Conservation (phyloP, 92 coral and sea anemone genomes). For the Galaxea fascicularis region DNA sequence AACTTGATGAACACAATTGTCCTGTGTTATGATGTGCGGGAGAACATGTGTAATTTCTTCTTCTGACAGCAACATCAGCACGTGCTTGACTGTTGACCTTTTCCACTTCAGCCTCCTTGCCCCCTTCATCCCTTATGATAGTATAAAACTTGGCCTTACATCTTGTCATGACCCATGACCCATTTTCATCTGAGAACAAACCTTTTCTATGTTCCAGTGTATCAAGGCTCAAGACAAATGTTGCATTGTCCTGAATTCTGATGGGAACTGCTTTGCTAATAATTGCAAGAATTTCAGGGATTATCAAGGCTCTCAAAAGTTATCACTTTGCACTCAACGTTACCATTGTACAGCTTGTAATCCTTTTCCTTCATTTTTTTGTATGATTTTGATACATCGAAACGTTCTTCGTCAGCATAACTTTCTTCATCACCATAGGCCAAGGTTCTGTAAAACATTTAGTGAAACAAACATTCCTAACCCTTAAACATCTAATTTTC, state of each 20-base stretch:
- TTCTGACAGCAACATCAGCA: constrained; percentile 47
- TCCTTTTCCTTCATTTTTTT: neutral
- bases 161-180: constrained; percentile 51
- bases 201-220: constrained; percentile 42
- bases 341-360: constrained; percentile 12
- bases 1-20: constrained; percentile 56
- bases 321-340: constrained; percentile 25
- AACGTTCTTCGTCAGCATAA: too few relatives aligned
- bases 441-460: too few relatives aligned
- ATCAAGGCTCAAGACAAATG: constrained; percentile 36
- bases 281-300: constrained; percentile 12
- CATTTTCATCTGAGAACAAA: constrained; percentile 50
- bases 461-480: too few relatives aligned
- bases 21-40: constrained; percentile 48
- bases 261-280: constrained; percentile 29
- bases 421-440: too few relatives aligned
- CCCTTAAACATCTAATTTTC: too few relatives aligned
- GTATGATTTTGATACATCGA: constrained; percentile 36
- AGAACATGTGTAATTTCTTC: constrained; percentile 53
- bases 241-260: constrained; percentile 44
- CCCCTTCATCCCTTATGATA: constrained; percentile 35
- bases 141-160: constrained; percentile 51
- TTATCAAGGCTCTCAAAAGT: constrained; percentile 40
- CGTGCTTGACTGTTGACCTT: constrained; percentile 18
- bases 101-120: constrained; percentile 26